Evolutionary conservation across 2,113 vertebrate genomes (phyloP).

Genomic region (Donacobius atricapilla): DNA sequence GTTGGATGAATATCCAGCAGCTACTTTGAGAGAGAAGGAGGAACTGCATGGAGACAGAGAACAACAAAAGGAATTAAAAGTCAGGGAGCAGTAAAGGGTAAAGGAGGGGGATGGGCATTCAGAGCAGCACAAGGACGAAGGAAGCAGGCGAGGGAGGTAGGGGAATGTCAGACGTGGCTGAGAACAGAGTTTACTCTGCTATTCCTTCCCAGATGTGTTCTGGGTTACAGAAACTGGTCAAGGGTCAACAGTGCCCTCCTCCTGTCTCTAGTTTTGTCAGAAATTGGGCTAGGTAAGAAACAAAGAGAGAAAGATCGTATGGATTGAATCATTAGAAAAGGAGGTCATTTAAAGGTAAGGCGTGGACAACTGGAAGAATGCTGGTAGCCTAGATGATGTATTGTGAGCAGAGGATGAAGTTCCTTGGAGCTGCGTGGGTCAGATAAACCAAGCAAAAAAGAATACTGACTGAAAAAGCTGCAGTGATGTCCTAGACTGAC

Average conservation of each 20-base stretch:
- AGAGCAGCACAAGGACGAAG: background rate
- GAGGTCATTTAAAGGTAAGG: background rate
- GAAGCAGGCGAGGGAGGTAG: rapidly evolving
- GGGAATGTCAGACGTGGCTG: background rate
- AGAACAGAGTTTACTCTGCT: background rate
- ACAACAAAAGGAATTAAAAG: background rate
- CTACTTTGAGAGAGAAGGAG: background rate
- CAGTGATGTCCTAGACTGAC: background rate
- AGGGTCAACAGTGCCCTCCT: background rate
- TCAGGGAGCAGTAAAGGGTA: background rate
- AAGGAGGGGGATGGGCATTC: background rate
- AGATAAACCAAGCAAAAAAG: background rate
- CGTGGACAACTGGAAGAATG: background rate
- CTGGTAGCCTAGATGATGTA: background rate
- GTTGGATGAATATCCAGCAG: background rate
- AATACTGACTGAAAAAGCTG: background rate
- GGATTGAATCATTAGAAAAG: background rate
- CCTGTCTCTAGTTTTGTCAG: background rate
- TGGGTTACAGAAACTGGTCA: background rate
- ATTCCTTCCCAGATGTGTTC: slow-evolving; percentile 12
- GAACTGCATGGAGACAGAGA: background rate
- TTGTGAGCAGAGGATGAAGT: background rate
- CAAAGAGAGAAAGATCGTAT: background rate
- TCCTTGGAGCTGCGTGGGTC: background rate
- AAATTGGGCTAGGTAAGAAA: background rate